Conservation (phyloP, 1,140 invertebrate species). For the Lithobius niger region DNA sequence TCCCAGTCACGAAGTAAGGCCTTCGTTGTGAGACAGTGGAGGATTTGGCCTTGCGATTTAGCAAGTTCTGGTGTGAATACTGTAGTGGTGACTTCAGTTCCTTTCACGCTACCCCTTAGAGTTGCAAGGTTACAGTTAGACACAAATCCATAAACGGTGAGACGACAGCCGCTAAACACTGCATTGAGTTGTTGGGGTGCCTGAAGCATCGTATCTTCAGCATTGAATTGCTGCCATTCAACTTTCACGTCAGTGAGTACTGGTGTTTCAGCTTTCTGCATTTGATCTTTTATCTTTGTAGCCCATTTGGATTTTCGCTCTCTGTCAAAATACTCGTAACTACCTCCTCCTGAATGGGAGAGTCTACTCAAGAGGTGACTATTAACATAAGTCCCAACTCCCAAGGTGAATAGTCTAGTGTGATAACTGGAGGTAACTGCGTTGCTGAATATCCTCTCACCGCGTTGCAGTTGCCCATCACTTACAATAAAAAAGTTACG, state of each 20-base stretch:
- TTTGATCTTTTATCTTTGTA: not conserved
- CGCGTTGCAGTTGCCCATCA: not conserved
- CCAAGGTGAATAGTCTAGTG: not conserved
- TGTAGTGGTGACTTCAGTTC: not conserved
- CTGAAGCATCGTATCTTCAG: not conserved
- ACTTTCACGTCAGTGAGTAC: not conserved
- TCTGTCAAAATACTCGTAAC: not conserved
- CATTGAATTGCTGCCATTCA: not conserved
- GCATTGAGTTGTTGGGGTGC: not conserved
- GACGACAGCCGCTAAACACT: not conserved
- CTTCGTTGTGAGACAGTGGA: not conserved
- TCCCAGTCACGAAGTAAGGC: not conserved
- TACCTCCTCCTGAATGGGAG: not conserved
- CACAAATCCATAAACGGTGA: not conserved
- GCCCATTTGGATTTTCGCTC: not conserved
- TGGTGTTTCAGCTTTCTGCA: not conserved
- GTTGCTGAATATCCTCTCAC: not conserved
- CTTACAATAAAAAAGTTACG: slow-evolving; percentile 6
- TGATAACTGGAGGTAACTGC: not conserved
- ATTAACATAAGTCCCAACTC: not conserved
- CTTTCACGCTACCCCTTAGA: not conserved
- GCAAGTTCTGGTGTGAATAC: not conserved
- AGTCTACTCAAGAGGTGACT: not conserved
- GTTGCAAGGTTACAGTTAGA: not conserved
- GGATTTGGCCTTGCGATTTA: not conserved